Percentiles rank a stretch among this genome's conserved stretches.
These are phyloP conservation scores for Megaleporinus macrocephalus DNA, from an alignment of 2,113 vertebrate species.

Conservation along the genomic window DNA sequence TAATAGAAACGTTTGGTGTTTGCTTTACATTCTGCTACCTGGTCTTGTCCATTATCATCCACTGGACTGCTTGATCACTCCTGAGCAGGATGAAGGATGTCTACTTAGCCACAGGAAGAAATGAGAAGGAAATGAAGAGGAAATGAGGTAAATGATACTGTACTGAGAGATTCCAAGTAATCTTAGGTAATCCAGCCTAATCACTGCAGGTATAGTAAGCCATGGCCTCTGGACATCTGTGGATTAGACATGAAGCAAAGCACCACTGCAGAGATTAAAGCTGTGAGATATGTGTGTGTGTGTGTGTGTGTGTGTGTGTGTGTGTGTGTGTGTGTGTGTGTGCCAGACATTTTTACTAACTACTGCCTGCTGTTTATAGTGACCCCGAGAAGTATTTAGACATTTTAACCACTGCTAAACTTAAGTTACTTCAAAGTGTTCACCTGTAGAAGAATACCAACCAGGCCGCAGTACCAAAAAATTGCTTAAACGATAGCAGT, in stretches of 20 bases:
- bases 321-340: too few species aligned
- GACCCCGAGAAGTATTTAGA: too few species aligned
- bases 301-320: too few species aligned
- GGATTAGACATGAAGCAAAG: neutral
- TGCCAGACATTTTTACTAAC: too few species aligned
- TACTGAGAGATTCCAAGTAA: neutral
- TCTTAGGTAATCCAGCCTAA: neutral
- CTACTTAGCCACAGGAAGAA: neutral
- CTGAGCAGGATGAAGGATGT: neutral
- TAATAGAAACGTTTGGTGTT: neutral
- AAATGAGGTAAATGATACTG: neutral
- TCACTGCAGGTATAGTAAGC: neutral
- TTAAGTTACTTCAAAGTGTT: too few species aligned
- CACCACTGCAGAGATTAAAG: neutral
- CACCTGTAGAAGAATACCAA: too few species aligned
- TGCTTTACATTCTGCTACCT: neutral
- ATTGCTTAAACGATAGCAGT: too few species aligned
- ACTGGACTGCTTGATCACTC: neutral
- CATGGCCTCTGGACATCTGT: neutral
- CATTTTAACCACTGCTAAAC: too few species aligned
- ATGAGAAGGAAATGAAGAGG: neutral
- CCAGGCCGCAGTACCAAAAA: too few species aligned
- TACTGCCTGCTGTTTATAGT: too few species aligned
- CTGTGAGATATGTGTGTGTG: too few species aligned
- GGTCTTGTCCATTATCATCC: neutral